A percentile compares a stretch with the other conserved stretches of the same genome.
phyloP scores from a whole-genome alignment of 2,888 invertebrate species.

The Enchytraeus crypticus region DNA sequence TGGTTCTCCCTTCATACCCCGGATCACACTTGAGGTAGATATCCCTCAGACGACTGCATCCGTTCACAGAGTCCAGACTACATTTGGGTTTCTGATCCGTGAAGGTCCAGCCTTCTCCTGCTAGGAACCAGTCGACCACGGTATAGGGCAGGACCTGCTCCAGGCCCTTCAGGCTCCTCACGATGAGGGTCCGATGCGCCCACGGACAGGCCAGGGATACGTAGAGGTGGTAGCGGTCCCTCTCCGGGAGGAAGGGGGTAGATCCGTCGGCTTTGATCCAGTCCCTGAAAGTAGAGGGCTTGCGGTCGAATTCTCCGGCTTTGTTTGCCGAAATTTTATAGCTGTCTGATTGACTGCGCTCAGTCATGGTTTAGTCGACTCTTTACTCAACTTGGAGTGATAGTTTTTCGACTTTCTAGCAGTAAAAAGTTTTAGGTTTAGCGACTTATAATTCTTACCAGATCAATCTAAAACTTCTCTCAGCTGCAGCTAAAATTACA shows the following conservation, averaged over 20 bases:
- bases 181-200: conserved; percentile 39
- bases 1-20: conserved; percentile 35
- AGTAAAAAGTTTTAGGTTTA: too few relatives aligned
- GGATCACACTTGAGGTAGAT: conserved; percentile 32
- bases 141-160: conserved; percentile 35
- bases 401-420: too few relatives aligned
- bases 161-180: conserved; percentile 39
- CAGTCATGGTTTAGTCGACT: too few relatives aligned
- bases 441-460: too few relatives aligned
- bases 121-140: conserved; percentile 37
- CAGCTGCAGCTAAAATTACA: too few relatives aligned
- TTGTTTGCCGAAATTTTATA: too few relatives aligned
- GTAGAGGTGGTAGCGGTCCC: conserved; percentile 42
- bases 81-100: conserved; percentile 30
- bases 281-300: conserved; percentile 31
- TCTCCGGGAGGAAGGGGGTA: conserved; percentile 36
- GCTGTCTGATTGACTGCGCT: too few relatives aligned
- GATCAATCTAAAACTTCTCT: too few relatives aligned
- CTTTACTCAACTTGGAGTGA: too few relatives aligned
- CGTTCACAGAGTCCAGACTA: conserved; percentile 32
- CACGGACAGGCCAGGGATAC: conserved; percentile 44
- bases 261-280: conserved; percentile 40
- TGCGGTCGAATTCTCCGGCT: conserved; percentile 33
- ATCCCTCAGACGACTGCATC: conserved; percentile 30
- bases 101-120: conserved; percentile 36